These are phyloP conservation scores for Rafetus swinhoei DNA, from an alignment of 2,113 vertebrate genomes.

Conservation along the genomic window DNA sequence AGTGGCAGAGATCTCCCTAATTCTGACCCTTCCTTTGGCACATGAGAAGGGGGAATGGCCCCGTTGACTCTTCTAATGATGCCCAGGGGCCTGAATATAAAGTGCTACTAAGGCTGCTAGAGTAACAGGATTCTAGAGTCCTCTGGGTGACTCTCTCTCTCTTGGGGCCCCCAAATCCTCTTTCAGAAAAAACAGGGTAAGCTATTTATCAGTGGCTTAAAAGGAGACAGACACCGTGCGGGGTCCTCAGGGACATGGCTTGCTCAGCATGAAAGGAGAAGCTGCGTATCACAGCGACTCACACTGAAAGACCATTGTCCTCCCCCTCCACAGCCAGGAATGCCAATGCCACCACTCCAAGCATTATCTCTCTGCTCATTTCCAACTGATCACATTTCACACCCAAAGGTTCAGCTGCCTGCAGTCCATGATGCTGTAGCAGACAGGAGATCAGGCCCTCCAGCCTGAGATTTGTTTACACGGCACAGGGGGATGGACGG, in stretches of 20 bases:
- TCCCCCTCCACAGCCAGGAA: not conserved
- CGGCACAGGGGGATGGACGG: not conserved
- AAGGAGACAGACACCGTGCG: not conserved
- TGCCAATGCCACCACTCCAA: fast-evolving
- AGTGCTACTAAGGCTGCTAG: conserved; percentile 28
- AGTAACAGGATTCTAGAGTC: conserved; percentile 49
- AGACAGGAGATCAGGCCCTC: not conserved
- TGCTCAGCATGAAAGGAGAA: conserved; percentile 21
- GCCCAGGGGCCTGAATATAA: conserved; percentile 59
- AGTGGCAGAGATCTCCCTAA: not conserved
- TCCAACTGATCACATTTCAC: fast-evolving
- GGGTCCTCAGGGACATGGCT: not conserved
- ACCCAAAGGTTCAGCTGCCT: not conserved
- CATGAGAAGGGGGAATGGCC: not conserved
- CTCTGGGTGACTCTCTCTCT: conserved; percentile 17
- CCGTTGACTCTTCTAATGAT: not conserved
- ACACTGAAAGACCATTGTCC: not conserved
- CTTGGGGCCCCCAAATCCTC: conserved; percentile 60
- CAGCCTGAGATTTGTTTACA: conserved; percentile 3
- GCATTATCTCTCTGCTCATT: fast-evolving
- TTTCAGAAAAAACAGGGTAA: conserved; percentile 42
- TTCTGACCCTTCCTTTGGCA: conserved; percentile 31
- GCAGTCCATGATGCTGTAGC: fast-evolving
- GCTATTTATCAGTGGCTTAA: conserved; percentile 58
- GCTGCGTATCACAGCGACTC: not conserved